Evolutionary conservation across 2,797 vertebrate species (phyloP).

Genomic region (Poecilia gillii): DNA sequence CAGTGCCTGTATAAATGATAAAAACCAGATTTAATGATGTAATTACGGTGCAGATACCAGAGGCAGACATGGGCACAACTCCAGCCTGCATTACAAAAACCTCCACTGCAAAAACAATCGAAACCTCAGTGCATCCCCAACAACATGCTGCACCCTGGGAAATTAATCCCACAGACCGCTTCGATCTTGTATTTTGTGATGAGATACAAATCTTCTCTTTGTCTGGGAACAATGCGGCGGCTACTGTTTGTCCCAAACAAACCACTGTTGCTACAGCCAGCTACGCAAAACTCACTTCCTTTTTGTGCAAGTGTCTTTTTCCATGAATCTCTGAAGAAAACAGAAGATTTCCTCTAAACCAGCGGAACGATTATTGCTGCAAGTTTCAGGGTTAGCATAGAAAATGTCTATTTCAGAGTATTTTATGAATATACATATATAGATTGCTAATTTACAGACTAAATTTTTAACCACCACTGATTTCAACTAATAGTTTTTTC

Average conservation of each 20-base stretch:
- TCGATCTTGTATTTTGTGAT: slow-evolving; percentile 1
- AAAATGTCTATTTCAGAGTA: not conserved
- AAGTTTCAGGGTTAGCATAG: not conserved
- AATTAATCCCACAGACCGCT: not conserved
- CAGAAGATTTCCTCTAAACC: not conserved
- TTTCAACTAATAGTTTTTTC: not conserved
- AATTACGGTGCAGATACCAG: slow-evolving; percentile 47
- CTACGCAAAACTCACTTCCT: slow-evolving; percentile 50
- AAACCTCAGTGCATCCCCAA: slow-evolving; percentile 12
- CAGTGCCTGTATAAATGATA: slow-evolving; percentile 25
- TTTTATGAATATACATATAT: not conserved
- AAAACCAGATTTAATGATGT: slow-evolving; percentile 54
- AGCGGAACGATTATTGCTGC: not conserved
- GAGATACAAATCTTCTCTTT: slow-evolving; percentile 14
- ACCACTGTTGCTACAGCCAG: slow-evolving; percentile 45
- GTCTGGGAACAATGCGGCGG: slow-evolving; percentile 1
- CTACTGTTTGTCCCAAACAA: slow-evolving; percentile 36
- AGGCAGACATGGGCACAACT: slow-evolving; percentile 31
- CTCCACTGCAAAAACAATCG: slow-evolving; percentile 22
- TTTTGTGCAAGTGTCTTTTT: slow-evolving; percentile 18
- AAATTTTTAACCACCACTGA: not conserved
- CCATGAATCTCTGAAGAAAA: slow-evolving; percentile 30
- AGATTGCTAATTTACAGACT: not conserved
- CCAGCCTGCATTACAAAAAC: slow-evolving; percentile 39
- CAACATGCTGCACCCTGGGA: not conserved